phyloP scores from a whole-genome alignment of 2,797 vertebrate species.

The Spizella passerina region DNA sequence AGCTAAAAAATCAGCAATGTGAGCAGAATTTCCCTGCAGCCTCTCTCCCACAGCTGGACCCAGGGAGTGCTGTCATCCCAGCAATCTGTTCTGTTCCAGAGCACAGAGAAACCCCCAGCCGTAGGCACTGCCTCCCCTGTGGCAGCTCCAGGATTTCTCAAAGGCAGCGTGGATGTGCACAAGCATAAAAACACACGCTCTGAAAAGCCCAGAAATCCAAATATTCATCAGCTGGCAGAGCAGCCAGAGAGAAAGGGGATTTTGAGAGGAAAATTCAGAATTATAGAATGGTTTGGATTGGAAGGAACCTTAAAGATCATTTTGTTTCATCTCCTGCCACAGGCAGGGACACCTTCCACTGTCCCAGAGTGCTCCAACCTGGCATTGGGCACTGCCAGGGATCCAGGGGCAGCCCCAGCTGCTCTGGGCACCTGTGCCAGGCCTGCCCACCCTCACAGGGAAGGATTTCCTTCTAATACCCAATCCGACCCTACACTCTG shows the following conservation, averaged over 20 bases:
- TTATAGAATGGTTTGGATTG: background rate
- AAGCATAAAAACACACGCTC: fast-evolving
- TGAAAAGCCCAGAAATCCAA: background rate
- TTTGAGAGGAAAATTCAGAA: background rate
- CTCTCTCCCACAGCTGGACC: background rate
- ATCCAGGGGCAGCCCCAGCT: background rate
- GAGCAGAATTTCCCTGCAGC: background rate
- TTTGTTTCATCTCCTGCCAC: background rate
- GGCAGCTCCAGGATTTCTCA: background rate
- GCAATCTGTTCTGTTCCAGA: background rate
- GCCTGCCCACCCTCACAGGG: fast-evolving
- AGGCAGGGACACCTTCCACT: background rate
- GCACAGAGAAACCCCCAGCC: background rate
- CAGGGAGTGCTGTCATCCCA: background rate
- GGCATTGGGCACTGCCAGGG: background rate
- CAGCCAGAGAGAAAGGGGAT: background rate
- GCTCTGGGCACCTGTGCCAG: background rate
- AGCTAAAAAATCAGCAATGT: background rate
- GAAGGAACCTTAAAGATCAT: background rate
- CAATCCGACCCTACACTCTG: background rate
- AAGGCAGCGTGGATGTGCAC: background rate
- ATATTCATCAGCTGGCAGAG: background rate
- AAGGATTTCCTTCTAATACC: background rate
- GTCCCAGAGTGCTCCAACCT: background rate
- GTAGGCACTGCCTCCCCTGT: background rate